Evolutionary conservation across 2,888 invertebrate genomes (phyloP).

Genomic region (Andrena minutula): DNA sequence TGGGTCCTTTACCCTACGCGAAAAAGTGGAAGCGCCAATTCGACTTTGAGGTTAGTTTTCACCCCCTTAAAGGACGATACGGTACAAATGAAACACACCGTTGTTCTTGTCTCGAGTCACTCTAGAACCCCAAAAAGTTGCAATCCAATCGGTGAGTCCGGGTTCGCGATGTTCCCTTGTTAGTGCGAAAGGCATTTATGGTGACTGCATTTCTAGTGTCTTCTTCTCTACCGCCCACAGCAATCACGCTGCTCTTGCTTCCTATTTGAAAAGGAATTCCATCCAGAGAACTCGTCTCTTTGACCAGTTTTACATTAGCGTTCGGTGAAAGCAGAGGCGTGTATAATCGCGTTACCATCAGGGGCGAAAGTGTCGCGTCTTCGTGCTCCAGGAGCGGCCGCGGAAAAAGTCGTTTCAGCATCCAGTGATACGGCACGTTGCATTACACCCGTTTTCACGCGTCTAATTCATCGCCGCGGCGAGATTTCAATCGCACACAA

Average conservation of each 20-base stretch:
- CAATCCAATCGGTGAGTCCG: too few species aligned
- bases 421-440: neutral
- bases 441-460: slow-evolving; percentile 11
- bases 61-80: too few species aligned
- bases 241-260: neutral
- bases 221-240: too few species aligned
- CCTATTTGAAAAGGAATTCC: neutral
- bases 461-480: slow-evolving; percentile 15
- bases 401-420: neutral
- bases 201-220: too few species aligned
- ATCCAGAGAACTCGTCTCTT: neutral
- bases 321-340: slow-evolving; percentile 41
- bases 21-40: too few species aligned
- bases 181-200: too few species aligned
- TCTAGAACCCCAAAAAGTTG: too few species aligned
- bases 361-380: slow-evolving; percentile 41
- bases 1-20: too few species aligned
- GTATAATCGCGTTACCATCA: slow-evolving; percentile 21
- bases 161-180: too few species aligned
- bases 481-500: slow-evolving; percentile 21
- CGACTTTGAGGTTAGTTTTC: too few species aligned
- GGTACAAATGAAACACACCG: too few species aligned
- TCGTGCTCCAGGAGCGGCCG: neutral
- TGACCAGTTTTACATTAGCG: slow-evolving; percentile 13
- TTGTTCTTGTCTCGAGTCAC: too few species aligned